These are phyloP conservation scores for Macrotus californicus DNA, from an alignment of 2,113 vertebrate species.

Conservation along the genomic window DNA sequence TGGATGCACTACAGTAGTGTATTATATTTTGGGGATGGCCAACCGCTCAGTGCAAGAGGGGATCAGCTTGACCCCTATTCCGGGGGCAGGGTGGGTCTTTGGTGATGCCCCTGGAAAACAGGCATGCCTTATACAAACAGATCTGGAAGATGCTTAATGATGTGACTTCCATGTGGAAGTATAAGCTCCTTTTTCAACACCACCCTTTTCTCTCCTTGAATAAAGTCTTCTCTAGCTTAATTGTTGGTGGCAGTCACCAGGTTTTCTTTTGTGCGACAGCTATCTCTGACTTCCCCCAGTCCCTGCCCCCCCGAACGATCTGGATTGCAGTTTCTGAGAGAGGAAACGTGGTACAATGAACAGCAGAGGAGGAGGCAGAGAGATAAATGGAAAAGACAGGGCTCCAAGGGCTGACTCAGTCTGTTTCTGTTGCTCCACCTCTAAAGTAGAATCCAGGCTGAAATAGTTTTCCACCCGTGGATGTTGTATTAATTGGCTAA, in stretches of 20 bases:
- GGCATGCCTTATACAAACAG: not conserved
- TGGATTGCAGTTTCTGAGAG: not conserved
- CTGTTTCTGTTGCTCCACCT: not conserved
- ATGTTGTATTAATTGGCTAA: constrained; percentile 51
- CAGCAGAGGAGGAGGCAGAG: not conserved
- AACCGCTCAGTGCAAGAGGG: not conserved
- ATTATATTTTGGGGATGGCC: not conserved
- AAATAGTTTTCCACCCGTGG: not conserved
- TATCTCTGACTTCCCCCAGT: not conserved
- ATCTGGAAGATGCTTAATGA: not conserved
- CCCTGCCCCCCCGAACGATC: not conserved
- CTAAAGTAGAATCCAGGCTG: not conserved
- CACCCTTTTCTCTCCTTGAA: not conserved
- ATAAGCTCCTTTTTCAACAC: not conserved
- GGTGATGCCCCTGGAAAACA: not conserved
- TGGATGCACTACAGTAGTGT: not conserved
- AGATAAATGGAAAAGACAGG: not conserved
- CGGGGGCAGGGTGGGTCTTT: not conserved
- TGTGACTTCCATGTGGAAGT: not conserved
- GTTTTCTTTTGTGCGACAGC: not conserved
- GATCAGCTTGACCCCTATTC: not conserved
- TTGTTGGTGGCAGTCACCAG: not conserved
- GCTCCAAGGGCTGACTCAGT: not conserved
- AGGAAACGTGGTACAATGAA: not conserved
- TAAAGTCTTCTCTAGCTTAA: not conserved